These are phyloP conservation scores for Hydractinia echinata DNA, from an alignment of 30 jellyfish, hydroid and myxozoan genomes.

Conservation along the genomic window DNA sequence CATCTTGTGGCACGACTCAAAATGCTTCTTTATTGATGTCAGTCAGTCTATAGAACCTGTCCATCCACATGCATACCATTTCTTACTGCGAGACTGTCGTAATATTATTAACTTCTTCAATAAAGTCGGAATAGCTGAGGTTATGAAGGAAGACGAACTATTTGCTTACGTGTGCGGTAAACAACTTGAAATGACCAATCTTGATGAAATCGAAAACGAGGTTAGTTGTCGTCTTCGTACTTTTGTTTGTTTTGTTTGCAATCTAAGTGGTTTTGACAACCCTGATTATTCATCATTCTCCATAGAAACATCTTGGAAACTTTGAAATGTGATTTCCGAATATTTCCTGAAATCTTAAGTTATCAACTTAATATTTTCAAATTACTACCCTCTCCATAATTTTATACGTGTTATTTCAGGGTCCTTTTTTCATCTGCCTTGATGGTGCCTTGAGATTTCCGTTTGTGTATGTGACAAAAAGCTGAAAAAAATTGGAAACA, in stretches of 20 bases:
- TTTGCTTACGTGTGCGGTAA: constrained; percentile 77
- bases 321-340: no score
- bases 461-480: no score
- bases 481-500: no score
- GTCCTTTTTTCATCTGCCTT: no score
- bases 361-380: no score
- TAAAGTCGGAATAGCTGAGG: constrained; percentile 57
- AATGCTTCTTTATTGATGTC: constrained; percentile 82
- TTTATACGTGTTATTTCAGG: no score
- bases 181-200: constrained; percentile 49
- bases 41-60: constrained; percentile 90
- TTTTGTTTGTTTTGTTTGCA: no score
- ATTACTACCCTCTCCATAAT: no score
- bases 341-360: no score
- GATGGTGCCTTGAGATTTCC: no score
- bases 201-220: constrained; percentile 35
- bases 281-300: no score
- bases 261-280: no score
- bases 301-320: not conserved
- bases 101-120: constrained; percentile 67
- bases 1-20: constrained; percentile 80
- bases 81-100: constrained; percentile 74
- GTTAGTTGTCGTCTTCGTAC: not conserved
- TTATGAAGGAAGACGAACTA: constrained; percentile 60
- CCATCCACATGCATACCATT: constrained; percentile 85